phyloP scores from a whole-genome alignment of 2,888 invertebrate genomes.

The Tuta absoluta region DNA sequence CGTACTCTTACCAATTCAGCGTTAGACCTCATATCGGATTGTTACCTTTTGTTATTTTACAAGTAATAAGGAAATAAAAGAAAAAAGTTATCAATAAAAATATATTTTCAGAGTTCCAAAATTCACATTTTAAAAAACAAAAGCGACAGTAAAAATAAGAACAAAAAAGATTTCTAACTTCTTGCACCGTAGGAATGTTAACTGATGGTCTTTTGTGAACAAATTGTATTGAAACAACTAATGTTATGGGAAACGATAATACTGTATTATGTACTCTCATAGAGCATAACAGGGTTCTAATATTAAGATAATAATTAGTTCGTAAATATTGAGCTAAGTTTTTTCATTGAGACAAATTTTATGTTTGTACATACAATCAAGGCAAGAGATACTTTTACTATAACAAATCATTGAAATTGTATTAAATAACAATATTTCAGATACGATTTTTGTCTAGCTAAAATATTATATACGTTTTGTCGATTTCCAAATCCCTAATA shows the following conservation, averaged over 20 bases:
- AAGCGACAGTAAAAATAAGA: slow-evolving; percentile 34
- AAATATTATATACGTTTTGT: not conserved
- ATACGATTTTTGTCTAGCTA: slow-evolving; percentile 2
- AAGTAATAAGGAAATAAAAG: slow-evolving; percentile 34
- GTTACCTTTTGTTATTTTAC: too few relatives aligned
- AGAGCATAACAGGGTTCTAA: not conserved
- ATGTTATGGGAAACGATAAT: slow-evolving; percentile 35
- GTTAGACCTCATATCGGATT: too few relatives aligned
- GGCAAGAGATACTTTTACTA: slow-evolving; percentile 6
- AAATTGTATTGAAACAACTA: slow-evolving; percentile 22
- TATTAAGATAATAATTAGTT: slow-evolving; percentile 25
- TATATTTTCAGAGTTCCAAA: slow-evolving; percentile 61
- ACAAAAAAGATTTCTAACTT: slow-evolving; percentile 14
- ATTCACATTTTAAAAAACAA: slow-evolving; percentile 44
- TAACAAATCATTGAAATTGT: not conserved
- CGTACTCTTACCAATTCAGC: too few relatives aligned
- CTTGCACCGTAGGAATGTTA: slow-evolving; percentile 29
- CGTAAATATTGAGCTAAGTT: slow-evolving; percentile 27
- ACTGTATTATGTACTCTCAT: slow-evolving; percentile 34
- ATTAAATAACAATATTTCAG: slow-evolving; percentile 1
- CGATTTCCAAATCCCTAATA: not conserved
- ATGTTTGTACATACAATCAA: slow-evolving; percentile 17
- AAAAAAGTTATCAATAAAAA: slow-evolving; percentile 51
- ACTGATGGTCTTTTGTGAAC: slow-evolving; percentile 25
- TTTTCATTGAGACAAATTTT: slow-evolving; percentile 6